phyloP scores from a whole-genome alignment of 2,888 invertebrate genomes.

The Nymphalis c-album region DNA sequence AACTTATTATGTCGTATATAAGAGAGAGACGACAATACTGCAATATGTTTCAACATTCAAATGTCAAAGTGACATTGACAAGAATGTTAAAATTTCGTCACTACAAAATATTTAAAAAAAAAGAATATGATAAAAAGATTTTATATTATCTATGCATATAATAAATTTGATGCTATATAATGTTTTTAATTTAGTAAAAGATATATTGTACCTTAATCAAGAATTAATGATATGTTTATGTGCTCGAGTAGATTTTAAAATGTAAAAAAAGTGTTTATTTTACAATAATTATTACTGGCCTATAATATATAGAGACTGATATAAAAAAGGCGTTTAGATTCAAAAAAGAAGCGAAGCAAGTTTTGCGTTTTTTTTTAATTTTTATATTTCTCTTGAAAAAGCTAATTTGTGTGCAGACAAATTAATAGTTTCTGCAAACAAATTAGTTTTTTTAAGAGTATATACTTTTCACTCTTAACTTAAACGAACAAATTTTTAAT shows the following conservation, averaged over 20 bases:
- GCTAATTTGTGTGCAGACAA: too few relatives aligned
- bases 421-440: too few relatives aligned
- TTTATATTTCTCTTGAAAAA: too few relatives aligned
- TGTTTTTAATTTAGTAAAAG: not conserved
- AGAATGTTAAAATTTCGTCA: not conserved
- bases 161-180: not conserved
- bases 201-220: not conserved
- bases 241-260: not conserved
- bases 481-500: not conserved
- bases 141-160: too few relatives aligned
- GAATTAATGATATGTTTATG: not conserved
- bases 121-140: too few relatives aligned
- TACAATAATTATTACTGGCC: not conserved
- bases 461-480: not conserved
- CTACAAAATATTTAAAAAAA: not conserved
- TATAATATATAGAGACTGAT: slow-evolving; percentile 3
- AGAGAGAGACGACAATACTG: not conserved
- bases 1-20: not conserved
- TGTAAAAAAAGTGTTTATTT: not conserved
- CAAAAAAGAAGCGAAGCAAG: not conserved
- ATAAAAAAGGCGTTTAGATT: not conserved
- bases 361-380: not conserved
- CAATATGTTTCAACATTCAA: not conserved
- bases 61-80: slow-evolving; percentile 5
- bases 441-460: too few relatives aligned